Percentiles rank a stretch among this genome's conserved stretches.
These are phyloP conservation scores for Pimpla rufipes DNA, from an alignment of 2,888 invertebrate species.

Conservation along the genomic window DNA sequence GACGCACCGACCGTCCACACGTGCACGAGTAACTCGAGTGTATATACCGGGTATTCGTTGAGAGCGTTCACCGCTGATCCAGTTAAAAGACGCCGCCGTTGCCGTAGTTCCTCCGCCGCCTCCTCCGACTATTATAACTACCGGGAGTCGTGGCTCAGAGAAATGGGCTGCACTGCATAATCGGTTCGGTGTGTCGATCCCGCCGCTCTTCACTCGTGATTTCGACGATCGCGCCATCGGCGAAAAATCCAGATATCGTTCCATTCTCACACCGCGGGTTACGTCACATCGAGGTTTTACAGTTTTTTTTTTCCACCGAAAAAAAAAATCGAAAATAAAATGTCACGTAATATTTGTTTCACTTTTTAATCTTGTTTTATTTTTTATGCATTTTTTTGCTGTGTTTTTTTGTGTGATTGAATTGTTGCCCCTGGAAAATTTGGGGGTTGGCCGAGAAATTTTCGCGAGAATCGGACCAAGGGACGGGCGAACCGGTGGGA, in stretches of 20 bases:
- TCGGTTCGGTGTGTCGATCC: not conserved
- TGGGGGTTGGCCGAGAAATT: not conserved
- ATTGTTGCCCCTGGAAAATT: not conserved
- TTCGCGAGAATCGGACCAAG: not conserved
- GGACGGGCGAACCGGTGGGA: not conserved
- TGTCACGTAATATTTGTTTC: not conserved
- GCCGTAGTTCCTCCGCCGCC: slow-evolving; percentile 20
- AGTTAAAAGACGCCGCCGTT: slow-evolving; percentile 62
- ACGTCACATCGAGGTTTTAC: slow-evolving; percentile 22
- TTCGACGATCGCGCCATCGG: not conserved
- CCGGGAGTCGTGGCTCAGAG: slow-evolving; percentile 29
- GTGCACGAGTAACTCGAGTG: slow-evolving; percentile 48
- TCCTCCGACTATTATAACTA: slow-evolving; percentile 16
- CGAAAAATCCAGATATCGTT: slow-evolving; percentile 19
- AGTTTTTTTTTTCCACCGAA: not conserved
- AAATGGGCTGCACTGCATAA: slow-evolving; percentile 26
- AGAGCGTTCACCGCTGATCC: slow-evolving; percentile 68
- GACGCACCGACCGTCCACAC: slow-evolving; percentile 35
- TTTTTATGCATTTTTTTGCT: not conserved
- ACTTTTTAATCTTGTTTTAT: not conserved
- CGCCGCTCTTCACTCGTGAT: not conserved
- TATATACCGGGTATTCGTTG: slow-evolving; percentile 57
- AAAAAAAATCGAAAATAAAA: not conserved
- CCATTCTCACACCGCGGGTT: slow-evolving; percentile 9
- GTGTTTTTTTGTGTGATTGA: not conserved